These are phyloP conservation scores for Elaeidobius kamerunicus DNA, from an alignment of 2,888 invertebrate species.

Conservation along the genomic window DNA sequence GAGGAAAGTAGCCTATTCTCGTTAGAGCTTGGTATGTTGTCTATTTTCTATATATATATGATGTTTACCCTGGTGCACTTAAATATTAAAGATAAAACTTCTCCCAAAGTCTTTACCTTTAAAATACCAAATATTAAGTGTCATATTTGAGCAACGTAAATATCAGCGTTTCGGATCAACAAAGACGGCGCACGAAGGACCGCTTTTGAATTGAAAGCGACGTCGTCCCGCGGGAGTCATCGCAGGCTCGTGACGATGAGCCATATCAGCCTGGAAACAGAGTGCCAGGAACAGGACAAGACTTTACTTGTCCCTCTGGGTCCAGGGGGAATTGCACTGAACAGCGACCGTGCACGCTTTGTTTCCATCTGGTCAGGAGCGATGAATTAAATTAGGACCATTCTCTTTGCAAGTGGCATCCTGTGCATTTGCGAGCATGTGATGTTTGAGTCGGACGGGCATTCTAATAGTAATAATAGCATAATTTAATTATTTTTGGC, in stretches of 20 bases:
- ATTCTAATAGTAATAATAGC: background rate
- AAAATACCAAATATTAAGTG: background rate
- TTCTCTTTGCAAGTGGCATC: slow-evolving; percentile 9
- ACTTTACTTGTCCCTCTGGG: slow-evolving; percentile 14
- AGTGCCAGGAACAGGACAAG: slow-evolving; percentile 21
- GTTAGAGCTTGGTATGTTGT: background rate
- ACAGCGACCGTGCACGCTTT: slow-evolving; percentile 16
- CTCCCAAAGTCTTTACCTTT: background rate
- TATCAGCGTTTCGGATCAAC: slow-evolving; percentile 23
- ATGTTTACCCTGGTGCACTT: too few species aligned
- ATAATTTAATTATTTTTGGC: too few species aligned
- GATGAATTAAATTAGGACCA: slow-evolving; percentile 16
- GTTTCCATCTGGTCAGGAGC: slow-evolving; percentile 19
- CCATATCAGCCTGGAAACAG: slow-evolving; percentile 20
- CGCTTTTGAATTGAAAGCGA: slow-evolving; percentile 16
- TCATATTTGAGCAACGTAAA: slow-evolving; percentile 19
- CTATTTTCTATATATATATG: background rate
- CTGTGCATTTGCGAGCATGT: background rate
- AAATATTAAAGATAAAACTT: background rate
- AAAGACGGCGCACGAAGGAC: slow-evolving; percentile 16
- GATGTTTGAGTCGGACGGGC: background rate
- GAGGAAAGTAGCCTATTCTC: background rate
- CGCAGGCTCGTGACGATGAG: slow-evolving; percentile 23
- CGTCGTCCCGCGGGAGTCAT: slow-evolving; percentile 17
- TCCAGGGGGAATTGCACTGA: slow-evolving; percentile 15